Conservation (phyloP, 2,113 vertebrate species). For the Sclerurus mexicanus region DNA sequence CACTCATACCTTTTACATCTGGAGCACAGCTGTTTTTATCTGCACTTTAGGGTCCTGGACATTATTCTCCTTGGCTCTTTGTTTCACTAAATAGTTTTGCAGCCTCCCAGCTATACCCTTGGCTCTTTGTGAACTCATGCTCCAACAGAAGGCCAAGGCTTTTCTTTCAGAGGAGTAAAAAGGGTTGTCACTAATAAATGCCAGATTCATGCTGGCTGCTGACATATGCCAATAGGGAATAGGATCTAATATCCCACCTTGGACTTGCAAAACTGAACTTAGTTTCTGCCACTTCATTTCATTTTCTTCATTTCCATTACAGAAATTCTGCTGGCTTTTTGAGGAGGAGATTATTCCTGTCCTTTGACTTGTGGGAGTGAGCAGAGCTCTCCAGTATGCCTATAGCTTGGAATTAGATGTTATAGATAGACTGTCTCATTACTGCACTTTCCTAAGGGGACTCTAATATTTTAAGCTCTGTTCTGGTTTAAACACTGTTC, state of each 20-base stretch:
- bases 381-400: neutral
- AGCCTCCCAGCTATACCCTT: neutral
- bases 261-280: neutral
- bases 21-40: neutral
- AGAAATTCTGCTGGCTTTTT: neutral
- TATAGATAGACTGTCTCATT: neutral
- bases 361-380: neutral
- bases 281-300: neutral
- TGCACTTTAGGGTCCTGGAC: neutral
- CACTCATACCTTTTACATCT: neutral
- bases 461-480: neutral
- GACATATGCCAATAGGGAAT: accelerated
- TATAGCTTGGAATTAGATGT: neutral
- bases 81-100: neutral
- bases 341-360: neutral
- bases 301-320: neutral
- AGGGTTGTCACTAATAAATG: neutral
- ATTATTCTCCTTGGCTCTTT: neutral
- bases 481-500: neutral
- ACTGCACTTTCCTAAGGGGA: neutral
- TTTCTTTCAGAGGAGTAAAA: neutral
- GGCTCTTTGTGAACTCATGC: neutral
- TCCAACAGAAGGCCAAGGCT: neutral
- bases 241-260: neutral
- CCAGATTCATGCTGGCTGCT: neutral